phyloP scores from a whole-genome alignment of 1,140 invertebrate genomes.

The Goniozus legneri region DNA sequence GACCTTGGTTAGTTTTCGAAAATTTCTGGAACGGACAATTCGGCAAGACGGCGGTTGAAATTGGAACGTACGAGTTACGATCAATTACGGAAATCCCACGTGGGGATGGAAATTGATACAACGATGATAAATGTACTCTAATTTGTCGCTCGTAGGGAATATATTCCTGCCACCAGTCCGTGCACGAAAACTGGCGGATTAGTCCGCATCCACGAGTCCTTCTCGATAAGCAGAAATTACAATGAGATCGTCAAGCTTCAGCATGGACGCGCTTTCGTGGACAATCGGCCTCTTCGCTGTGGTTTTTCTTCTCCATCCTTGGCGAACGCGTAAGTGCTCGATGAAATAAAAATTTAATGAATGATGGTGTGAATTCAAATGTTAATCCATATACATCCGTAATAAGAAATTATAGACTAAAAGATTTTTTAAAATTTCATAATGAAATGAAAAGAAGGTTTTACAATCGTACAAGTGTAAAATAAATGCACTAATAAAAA shows the following conservation, averaged over 20 bases:
- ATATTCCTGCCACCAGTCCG: slow-evolving; percentile 37
- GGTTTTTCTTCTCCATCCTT: slow-evolving; percentile 33
- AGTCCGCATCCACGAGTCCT: slow-evolving; percentile 14
- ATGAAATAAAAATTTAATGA: too few relatives aligned
- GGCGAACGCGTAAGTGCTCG: slow-evolving; percentile 35
- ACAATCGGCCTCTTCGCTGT: slow-evolving; percentile 12
- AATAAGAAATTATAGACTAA: background rate
- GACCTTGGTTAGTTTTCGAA: background rate
- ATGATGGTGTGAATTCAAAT: too few relatives aligned
- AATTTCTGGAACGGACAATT: background rate
- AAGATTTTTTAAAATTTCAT: background rate
- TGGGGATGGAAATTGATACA: slow-evolving; percentile 16
- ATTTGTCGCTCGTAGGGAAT: slow-evolving; percentile 31
- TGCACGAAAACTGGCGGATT: slow-evolving; percentile 28
- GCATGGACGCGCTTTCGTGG: slow-evolving; percentile 5
- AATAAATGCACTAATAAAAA: background rate
- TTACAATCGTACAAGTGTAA: background rate
- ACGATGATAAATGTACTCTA: slow-evolving; percentile 24
- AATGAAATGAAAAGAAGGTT: background rate
- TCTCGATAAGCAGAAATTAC: slow-evolving; percentile 12
- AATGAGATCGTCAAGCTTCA: slow-evolving; percentile 23
- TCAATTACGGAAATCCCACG: slow-evolving; percentile 16
- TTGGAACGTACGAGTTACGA: too few relatives aligned
- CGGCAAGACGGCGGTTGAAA: too few relatives aligned
- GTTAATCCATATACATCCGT: background rate